These are phyloP conservation scores for Aporophyla nigra DNA, from an alignment of 2,888 invertebrate species.

Conservation along the genomic window DNA sequence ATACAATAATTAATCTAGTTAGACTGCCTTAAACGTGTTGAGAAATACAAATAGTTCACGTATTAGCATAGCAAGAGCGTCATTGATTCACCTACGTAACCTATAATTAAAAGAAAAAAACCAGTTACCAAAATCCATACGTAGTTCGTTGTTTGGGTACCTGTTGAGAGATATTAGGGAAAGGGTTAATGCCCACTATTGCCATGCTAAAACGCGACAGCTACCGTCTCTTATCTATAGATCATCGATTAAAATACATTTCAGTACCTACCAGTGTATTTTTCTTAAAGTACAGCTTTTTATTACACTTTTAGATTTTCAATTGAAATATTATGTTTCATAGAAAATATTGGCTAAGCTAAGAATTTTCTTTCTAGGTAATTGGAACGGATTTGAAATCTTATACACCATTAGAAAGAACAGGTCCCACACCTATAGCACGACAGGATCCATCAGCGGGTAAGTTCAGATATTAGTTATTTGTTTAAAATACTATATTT, in stretches of 20 bases:
- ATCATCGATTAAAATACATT: neutral
- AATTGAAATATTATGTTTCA: neutral
- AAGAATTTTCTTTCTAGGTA: conserved; percentile 67
- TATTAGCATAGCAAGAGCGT: neutral
- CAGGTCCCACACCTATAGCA: conserved; percentile 71
- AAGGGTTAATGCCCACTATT: neutral
- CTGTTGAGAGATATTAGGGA: neutral
- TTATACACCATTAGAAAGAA: conserved; percentile 66
- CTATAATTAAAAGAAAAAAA: too few species aligned
- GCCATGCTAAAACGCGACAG: neutral
- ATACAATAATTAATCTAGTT: neutral
- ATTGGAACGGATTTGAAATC: conserved; percentile 68
- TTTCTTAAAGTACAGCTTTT: neutral
- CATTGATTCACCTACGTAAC: neutral
- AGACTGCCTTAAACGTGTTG: neutral
- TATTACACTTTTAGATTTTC: neutral
- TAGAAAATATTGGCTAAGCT: neutral
- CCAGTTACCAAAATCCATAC: too few species aligned
- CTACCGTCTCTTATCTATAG: too few species aligned
- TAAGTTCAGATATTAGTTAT: neutral
- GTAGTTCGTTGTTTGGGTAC: too few species aligned
- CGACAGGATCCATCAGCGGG: conserved; percentile 60
- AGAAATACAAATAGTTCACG: neutral
- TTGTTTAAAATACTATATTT: neutral
- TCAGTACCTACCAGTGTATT: neutral